phyloP scores from a whole-genome alignment of 2,113 vertebrate genomes.

The Oncorhynchus clarkii region DNA sequence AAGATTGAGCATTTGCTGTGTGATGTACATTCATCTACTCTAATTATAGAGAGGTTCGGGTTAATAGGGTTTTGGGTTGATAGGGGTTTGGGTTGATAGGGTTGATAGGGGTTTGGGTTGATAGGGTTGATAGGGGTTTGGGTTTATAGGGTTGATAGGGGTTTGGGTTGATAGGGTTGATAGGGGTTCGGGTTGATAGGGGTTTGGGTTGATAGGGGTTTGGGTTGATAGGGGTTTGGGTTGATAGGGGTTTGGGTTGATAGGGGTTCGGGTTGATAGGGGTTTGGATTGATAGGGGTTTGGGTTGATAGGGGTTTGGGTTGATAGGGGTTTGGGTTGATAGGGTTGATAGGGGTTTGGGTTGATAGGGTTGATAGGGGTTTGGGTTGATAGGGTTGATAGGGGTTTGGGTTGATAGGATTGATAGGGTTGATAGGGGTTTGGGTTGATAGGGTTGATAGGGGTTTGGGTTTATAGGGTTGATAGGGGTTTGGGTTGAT shows the following conservation, averaged over 20 bases:
- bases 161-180: conserved; percentile 11
- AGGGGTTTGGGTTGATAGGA: conserved; percentile 16
- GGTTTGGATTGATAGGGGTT: too few species aligned
- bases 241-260: conserved; percentile 11
- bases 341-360: neutral
- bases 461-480: conserved; percentile 12
- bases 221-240: neutral
- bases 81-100: conserved; percentile 16
- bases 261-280: conserved; percentile 17
- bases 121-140: conserved; percentile 35
- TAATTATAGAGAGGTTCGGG: neutral
- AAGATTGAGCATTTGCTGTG: neutral
- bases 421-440: neutral
- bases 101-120: conserved; percentile 6
- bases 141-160: too few species aligned
- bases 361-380: too few species aligned
- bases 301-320: neutral
- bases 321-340: too few species aligned
- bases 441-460: conserved; percentile 1
- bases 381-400: too few species aligned
- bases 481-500: too few species aligned
- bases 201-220: too few species aligned
- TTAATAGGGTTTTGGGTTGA: conserved; percentile 8
- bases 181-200: conserved; percentile 17
- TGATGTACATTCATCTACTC: neutral